These are phyloP conservation scores for Pedetes capensis DNA, from an alignment of 2,113 vertebrate species.

Conservation along the genomic window DNA sequence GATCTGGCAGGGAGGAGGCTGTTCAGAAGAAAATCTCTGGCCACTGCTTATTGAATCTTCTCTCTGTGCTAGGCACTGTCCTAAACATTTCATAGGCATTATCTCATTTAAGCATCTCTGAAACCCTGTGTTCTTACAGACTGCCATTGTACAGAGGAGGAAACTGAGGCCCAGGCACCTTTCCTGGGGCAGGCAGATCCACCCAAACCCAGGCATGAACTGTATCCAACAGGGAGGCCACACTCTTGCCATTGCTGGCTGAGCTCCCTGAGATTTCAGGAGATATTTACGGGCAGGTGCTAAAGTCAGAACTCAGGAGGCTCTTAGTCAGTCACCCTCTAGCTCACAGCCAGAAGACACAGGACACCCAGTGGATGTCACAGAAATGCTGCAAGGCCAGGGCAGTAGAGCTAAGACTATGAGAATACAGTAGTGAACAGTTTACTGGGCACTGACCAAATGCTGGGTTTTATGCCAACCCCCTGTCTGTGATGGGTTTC, in stretches of 20 bases:
- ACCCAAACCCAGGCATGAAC: background rate
- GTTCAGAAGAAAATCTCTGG: background rate
- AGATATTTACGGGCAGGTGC: no score
- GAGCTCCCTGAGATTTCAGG: background rate
- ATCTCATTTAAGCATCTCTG: background rate
- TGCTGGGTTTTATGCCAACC: background rate
- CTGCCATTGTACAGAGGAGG: background rate
- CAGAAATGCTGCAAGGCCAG: background rate
- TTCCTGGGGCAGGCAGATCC: background rate
- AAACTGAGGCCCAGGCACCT: background rate
- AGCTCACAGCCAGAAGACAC: background rate
- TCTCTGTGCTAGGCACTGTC: background rate
- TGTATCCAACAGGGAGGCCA: background rate
- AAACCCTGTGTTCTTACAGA: background rate
- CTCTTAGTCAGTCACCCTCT: background rate
- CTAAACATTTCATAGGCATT: background rate
- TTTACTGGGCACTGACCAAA: background rate
- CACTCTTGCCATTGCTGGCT: background rate
- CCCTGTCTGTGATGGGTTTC: background rate
- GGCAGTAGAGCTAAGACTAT: background rate
- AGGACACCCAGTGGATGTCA: background rate
- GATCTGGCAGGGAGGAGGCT: fast-evolving
- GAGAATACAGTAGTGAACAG: background rate
- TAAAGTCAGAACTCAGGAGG: background rate
- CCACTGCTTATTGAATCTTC: background rate